A percentile compares a stretch with the other conserved stretches of the same genome.
These are phyloP conservation scores for Tinea pellionella DNA, from an alignment of 2,888 invertebrate species.

Conservation along the genomic window DNA sequence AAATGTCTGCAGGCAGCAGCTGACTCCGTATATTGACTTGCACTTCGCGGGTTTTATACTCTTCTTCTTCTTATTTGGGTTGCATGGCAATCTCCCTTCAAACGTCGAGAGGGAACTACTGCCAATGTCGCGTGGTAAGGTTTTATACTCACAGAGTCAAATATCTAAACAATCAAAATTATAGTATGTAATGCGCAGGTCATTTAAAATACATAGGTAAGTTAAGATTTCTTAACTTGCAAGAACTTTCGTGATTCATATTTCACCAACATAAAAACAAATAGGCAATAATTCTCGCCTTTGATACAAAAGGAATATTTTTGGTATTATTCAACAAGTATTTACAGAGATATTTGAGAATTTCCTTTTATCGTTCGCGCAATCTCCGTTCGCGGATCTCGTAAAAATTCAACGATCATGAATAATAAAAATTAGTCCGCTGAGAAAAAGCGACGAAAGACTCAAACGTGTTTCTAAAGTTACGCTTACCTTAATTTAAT, in stretches of 20 bases:
- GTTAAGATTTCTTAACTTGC: background rate
- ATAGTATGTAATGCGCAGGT: no score
- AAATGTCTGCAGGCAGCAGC: no score
- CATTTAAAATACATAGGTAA: no score
- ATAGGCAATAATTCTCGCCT: background rate
- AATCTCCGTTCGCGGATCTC: slow-evolving; percentile 14
- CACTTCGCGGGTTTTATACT: no score
- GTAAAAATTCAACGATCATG: slow-evolving; percentile 33
- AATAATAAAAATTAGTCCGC: slow-evolving; percentile 36
- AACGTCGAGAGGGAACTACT: no score
- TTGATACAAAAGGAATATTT: slow-evolving; percentile 8
- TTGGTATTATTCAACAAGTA: slow-evolving; percentile 9
- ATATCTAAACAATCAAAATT: no score
- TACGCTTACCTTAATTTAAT: slow-evolving; percentile 13
- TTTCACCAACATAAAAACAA: background rate
- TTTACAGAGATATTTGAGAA: background rate
- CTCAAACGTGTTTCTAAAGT: slow-evolving; percentile 3
- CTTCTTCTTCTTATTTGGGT: no score
- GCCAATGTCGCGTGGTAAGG: no score
- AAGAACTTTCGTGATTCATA: background rate
- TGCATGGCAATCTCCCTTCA: no score
- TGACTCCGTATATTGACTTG: no score
- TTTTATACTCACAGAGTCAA: no score
- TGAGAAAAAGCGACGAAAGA: slow-evolving; percentile 8
- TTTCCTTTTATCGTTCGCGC: background rate